Conservation (phyloP, 2,888 invertebrate species). For the Nipponacmea schrenckii region DNA sequence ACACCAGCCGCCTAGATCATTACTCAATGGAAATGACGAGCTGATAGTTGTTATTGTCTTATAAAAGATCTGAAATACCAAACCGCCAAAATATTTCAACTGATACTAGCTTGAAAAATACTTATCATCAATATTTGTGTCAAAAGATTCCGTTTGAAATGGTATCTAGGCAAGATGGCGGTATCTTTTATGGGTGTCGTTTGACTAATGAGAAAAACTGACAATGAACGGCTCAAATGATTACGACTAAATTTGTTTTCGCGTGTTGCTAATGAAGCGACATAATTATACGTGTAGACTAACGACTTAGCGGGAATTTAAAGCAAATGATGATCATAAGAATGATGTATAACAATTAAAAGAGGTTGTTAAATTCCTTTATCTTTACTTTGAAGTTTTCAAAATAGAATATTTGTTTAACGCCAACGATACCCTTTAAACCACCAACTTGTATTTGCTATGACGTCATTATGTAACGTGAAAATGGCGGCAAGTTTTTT, state of each 20-base stretch:
- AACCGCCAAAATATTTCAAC: conserved; percentile 8
- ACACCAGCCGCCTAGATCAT: conserved; percentile 9
- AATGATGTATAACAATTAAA: conserved; percentile 5
- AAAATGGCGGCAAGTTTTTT: too few relatives aligned
- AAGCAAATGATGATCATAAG: not conserved
- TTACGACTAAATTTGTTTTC: conserved; percentile 5
- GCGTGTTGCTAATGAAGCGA: conserved; percentile 1
- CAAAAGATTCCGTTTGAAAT: conserved; percentile 4
- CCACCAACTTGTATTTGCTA: conserved; percentile 1
- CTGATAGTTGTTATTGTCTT: conserved; percentile 18
- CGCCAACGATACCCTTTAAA: not conserved
- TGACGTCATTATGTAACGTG: not conserved
- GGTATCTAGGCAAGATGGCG: not conserved
- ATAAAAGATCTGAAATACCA: conserved; percentile 12
- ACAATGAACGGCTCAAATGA: conserved; percentile 1
- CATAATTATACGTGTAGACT: not conserved
- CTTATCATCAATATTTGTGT: conserved; percentile 8
- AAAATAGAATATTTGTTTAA: not conserved
- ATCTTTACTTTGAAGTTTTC: not conserved
- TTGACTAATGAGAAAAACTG: conserved; percentile 1
- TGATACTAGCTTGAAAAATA: not conserved
- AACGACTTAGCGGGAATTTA: not conserved
- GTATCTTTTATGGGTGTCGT: conserved; percentile 6
- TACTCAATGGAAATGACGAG: conserved; percentile 1
- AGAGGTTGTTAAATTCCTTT: not conserved